These are phyloP conservation scores for Erithacus rubecula DNA, from an alignment of 2,797 vertebrate species.

Conservation along the genomic window DNA sequence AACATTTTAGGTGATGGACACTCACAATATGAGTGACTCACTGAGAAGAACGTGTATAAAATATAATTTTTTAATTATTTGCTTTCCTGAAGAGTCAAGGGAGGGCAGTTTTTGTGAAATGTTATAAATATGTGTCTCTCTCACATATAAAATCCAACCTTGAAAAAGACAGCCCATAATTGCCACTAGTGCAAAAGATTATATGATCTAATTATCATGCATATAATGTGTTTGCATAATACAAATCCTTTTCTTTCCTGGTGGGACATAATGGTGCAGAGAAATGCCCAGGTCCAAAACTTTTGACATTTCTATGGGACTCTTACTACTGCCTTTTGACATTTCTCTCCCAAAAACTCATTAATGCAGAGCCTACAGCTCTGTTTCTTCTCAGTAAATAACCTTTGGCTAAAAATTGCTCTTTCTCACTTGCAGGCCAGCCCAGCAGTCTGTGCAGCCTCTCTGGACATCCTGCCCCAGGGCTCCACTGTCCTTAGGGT, in stretches of 20 bases:
- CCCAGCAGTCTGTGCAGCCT: background rate
- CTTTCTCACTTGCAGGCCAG: background rate
- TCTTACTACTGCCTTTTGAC: background rate
- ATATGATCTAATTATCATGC: background rate
- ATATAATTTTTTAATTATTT: background rate
- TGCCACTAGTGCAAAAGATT: background rate
- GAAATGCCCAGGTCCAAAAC: background rate
- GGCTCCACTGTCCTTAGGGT: background rate
- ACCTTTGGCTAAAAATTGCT: background rate
- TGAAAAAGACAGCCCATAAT: background rate
- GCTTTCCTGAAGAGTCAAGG: background rate
- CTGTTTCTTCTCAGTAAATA: background rate
- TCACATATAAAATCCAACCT: background rate
- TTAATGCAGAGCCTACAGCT: background rate
- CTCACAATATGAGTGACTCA: background rate
- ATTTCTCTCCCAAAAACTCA: background rate
- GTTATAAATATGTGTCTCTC: background rate
- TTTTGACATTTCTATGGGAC: background rate
- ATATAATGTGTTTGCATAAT: rapidly evolving
- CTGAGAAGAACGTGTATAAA: background rate
- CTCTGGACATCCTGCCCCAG: background rate
- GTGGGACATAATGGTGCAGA: background rate
- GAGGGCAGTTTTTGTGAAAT: background rate
- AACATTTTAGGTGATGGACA: background rate
- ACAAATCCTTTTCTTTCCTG: background rate